Conservation (phyloP, 92 coral and sea anemone species). For the Hydrozoanthus gracilis region DNA sequence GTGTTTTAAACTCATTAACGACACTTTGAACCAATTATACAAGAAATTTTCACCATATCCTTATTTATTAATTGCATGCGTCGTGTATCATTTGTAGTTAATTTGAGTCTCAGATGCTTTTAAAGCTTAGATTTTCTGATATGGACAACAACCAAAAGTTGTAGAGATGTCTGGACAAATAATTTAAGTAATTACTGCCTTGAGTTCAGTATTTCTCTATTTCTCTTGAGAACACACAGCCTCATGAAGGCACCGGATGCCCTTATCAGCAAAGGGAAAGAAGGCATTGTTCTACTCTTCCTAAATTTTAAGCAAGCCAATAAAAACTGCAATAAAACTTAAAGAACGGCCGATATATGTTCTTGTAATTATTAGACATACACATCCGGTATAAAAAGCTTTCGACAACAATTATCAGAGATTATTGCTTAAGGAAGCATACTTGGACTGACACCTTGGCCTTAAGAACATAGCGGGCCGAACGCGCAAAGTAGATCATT, state of each 20-base stretch:
- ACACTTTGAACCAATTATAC: slow-evolving; percentile 37
- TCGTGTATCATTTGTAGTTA: background rate
- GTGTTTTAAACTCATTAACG: slow-evolving; percentile 38
- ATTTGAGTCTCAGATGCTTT: background rate
- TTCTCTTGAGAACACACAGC: too few species aligned
- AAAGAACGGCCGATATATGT: background rate
- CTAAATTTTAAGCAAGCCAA: background rate
- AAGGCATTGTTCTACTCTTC: background rate
- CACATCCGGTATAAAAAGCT: background rate
- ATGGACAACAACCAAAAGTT: background rate
- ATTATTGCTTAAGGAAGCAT: background rate
- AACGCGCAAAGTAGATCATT: slow-evolving; percentile 2
- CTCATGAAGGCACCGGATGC: too few species aligned
- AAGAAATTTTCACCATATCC: slow-evolving; percentile 7
- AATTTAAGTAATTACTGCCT: too few species aligned
- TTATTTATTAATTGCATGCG: background rate
- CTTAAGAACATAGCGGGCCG: background rate
- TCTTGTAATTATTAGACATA: background rate
- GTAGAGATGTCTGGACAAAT: background rate
- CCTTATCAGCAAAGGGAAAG: background rate
- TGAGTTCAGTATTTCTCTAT: too few species aligned
- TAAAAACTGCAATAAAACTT: background rate
- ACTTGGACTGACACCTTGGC: background rate
- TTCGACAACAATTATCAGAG: background rate
- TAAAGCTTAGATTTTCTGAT: background rate